These are phyloP conservation scores for Artemia sinica DNA, from an alignment of 2,888 invertebrate genomes.

Conservation along the genomic window DNA sequence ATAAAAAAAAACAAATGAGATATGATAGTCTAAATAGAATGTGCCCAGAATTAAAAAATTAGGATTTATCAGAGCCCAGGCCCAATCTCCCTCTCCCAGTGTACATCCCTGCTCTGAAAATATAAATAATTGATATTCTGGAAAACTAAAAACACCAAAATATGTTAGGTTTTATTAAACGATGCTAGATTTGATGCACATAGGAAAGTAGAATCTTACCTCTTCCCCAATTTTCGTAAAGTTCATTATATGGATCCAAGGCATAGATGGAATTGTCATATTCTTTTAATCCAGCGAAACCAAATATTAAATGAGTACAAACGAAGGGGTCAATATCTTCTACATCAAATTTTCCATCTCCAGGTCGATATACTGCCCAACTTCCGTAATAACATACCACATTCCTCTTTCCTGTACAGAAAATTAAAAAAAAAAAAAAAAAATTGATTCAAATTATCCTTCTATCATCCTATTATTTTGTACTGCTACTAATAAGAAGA, in stretches of 20 bases:
- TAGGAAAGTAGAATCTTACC: conserved; percentile 31
- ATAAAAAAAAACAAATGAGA: no score
- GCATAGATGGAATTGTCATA: conserved; percentile 33
- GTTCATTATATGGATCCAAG: conserved; percentile 38
- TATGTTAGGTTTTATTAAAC: conserved; percentile 29
- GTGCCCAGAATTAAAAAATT: no score
- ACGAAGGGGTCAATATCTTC: conserved; percentile 45
- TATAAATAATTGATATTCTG: conserved; percentile 42
- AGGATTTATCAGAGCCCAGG: no score
- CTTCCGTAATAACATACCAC: conserved; percentile 57
- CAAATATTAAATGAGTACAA: conserved; percentile 57
- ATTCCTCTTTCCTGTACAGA: conserved; percentile 37
- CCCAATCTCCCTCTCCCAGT: not conserved
- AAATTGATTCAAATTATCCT: no score
- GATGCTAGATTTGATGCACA: conserved; percentile 29
- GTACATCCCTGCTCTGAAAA: conserved; percentile 29
- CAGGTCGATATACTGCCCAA: conserved; percentile 52
- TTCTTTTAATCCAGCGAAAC: conserved; percentile 46
- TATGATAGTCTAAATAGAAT: no score
- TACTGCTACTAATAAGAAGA: no score
- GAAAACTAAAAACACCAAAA: conserved; percentile 36
- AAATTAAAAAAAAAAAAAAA: conserved; percentile 46
- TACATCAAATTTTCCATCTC: conserved; percentile 46
- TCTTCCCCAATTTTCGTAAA: conserved; percentile 42
- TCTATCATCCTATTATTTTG: no score